A percentile compares a stretch with the other conserved stretches of the same genome.
Evolutionary conservation across 2,113 vertebrate species (phyloP).

Genomic region (Ginglymostoma cirratum): DNA sequence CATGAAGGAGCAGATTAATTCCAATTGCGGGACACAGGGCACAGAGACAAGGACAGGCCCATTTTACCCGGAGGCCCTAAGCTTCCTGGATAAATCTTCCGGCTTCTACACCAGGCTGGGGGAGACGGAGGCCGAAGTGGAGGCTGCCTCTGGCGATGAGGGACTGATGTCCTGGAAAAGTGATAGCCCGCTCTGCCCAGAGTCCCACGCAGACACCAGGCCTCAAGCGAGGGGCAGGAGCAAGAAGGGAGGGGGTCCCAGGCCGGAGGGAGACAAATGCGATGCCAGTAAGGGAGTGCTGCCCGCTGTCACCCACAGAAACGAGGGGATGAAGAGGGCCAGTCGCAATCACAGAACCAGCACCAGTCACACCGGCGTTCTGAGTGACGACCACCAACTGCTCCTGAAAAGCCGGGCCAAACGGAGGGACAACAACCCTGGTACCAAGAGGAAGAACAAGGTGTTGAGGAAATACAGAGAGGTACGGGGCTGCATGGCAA

Average conservation of each 20-base stretch:
- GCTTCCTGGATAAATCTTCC: background rate
- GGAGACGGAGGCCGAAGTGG: background rate
- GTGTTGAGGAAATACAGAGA: background rate
- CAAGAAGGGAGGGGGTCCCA: too few relatives aligned
- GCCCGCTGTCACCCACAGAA: too few relatives aligned
- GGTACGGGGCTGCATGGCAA: background rate
- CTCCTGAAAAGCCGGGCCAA: background rate
- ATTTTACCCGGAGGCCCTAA: too few relatives aligned
- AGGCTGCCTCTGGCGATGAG: accelerated
- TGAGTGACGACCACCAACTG: background rate
- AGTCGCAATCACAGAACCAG: background rate
- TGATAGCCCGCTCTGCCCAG: background rate
- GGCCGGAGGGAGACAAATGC: too few relatives aligned
- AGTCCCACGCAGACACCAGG: background rate
- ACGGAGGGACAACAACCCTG: background rate
- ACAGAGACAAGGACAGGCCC: background rate
- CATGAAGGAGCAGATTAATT: background rate
- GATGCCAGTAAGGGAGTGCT: too few relatives aligned
- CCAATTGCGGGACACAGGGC: background rate
- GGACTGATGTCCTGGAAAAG: background rate
- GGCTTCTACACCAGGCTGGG: background rate
- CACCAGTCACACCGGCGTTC: background rate
- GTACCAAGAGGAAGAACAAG: background rate
- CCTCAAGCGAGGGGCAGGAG: background rate
- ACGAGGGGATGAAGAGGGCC: background rate